Percentiles rank a stretch among this genome's conserved stretches.
Conservation (phyloP, 2,113 vertebrate species). For the Gadus macrocephalus region DNA sequence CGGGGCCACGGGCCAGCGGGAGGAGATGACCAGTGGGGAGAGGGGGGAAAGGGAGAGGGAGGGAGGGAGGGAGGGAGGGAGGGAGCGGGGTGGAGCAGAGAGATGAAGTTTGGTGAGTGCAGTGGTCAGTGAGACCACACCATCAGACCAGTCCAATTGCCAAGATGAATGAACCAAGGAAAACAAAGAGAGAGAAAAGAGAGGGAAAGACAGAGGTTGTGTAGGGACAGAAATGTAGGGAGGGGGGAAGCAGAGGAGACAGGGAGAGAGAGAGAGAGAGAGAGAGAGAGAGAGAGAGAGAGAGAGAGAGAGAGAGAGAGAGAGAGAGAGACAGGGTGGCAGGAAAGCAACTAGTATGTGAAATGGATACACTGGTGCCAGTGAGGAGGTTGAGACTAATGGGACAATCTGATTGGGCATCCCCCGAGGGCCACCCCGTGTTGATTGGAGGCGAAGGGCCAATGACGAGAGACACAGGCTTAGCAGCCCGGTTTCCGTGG, state of each 20-base stretch:
- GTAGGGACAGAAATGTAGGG: slow-evolving; percentile 8
- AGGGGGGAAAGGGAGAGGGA: background rate
- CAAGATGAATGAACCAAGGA: slow-evolving; percentile 50
- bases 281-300: background rate
- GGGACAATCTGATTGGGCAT: slow-evolving; percentile 10
- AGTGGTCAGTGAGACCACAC: slow-evolving; percentile 54
- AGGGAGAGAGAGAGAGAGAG: slow-evolving; percentile 10
- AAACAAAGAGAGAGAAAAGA: slow-evolving; percentile 7
- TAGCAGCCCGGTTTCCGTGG: slow-evolving; percentile 48
- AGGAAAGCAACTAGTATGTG: background rate
- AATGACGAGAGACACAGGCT: slow-evolving; percentile 13
- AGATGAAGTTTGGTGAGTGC: slow-evolving; percentile 37
- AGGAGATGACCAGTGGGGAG: slow-evolving; percentile 38
- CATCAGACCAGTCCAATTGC: slow-evolving; percentile 28
- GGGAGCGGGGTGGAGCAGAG: slow-evolving; percentile 1
- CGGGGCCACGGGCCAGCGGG: slow-evolving; percentile 40
- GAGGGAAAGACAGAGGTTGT: slow-evolving; percentile 30
- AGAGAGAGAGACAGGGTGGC: slow-evolving; percentile 5
- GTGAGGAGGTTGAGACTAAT: slow-evolving; percentile 17
- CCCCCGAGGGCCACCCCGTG: slow-evolving; percentile 7
- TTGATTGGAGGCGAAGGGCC: slow-evolving; percentile 37
- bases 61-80: background rate
- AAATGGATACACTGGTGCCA: slow-evolving; percentile 21
- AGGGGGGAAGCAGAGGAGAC: background rate
- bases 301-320: background rate